phyloP scores from a whole-genome alignment of 2,888 invertebrate genomes.

The Leptopilina syphax region DNA sequence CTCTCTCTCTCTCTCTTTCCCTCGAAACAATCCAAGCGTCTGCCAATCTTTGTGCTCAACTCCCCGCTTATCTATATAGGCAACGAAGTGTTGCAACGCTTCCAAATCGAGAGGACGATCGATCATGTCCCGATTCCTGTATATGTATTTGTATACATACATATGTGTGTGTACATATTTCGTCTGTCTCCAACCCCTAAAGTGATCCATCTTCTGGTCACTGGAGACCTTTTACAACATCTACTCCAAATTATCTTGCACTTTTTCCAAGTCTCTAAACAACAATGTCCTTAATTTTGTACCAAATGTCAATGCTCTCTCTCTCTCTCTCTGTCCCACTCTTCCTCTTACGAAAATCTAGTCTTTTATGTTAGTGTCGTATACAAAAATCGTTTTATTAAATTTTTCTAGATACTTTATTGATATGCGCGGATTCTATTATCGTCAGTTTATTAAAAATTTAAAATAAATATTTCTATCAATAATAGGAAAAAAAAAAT shows the following conservation, averaged over 20 bases:
- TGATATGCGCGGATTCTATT: too few species aligned
- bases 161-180: background rate
- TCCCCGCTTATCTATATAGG: conserved; percentile 29
- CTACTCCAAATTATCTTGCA: conserved; percentile 9
- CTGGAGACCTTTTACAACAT: conserved; percentile 32
- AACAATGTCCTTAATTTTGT: background rate
- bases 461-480: too few species aligned
- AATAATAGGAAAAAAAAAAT: too few species aligned
- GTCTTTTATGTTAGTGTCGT: too few species aligned
- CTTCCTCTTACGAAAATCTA: too few species aligned
- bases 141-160: too few species aligned
- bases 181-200: conserved; percentile 7
- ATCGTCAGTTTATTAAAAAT: too few species aligned
- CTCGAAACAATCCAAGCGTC: conserved; percentile 28
- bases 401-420: too few species aligned
- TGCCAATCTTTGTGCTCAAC: conserved; percentile 28
- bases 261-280: conserved; percentile 16
- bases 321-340: too few species aligned
- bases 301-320: conserved; percentile 1
- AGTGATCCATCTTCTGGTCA: conserved; percentile 39
- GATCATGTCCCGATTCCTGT: conserved; percentile 33
- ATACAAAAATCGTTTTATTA: too few species aligned
- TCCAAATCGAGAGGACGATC: conserved; percentile 37
- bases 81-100: conserved; percentile 31
- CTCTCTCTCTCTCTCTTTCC: conserved; percentile 33